Conservation (phyloP, 2,113 vertebrate species). For the Perca schrenkii region DNA sequence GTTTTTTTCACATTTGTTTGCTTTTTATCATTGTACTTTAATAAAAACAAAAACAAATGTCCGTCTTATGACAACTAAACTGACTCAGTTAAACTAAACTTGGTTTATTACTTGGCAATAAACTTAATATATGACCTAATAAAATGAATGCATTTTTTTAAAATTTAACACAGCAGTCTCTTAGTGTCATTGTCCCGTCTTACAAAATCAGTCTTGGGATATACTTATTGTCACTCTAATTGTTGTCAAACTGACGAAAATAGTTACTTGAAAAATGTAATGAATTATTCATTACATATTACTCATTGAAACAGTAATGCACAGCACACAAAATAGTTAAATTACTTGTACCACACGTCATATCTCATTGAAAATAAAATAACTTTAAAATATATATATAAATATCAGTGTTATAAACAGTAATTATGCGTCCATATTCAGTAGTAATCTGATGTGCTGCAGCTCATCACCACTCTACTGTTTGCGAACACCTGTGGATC, state of each 20-base stretch:
- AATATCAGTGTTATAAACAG: not conserved
- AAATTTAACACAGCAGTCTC: not conserved
- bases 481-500: slow-evolving; percentile 15
- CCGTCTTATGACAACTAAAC: not conserved
- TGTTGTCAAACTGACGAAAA: not conserved
- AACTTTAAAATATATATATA: not conserved
- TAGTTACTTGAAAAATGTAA: not conserved
- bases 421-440: not conserved
- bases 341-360: not conserved
- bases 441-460: not conserved
- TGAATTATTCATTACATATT: not conserved
- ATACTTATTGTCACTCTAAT: not conserved
- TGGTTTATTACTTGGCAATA: not conserved
- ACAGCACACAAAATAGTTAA: not conserved
- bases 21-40: not conserved
- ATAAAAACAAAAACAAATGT: not conserved
- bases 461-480: slow-evolving; percentile 1
- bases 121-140: not conserved
- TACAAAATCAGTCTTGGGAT: not conserved
- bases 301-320: not conserved
- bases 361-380: not conserved
- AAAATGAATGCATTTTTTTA: not conserved
- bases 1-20: not conserved
- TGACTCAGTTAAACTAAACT: not conserved
- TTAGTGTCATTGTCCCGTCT: not conserved